These are phyloP conservation scores for Ophioninae sp. DNA, from an alignment of 2,888 invertebrate genomes.

Conservation along the genomic window DNA sequence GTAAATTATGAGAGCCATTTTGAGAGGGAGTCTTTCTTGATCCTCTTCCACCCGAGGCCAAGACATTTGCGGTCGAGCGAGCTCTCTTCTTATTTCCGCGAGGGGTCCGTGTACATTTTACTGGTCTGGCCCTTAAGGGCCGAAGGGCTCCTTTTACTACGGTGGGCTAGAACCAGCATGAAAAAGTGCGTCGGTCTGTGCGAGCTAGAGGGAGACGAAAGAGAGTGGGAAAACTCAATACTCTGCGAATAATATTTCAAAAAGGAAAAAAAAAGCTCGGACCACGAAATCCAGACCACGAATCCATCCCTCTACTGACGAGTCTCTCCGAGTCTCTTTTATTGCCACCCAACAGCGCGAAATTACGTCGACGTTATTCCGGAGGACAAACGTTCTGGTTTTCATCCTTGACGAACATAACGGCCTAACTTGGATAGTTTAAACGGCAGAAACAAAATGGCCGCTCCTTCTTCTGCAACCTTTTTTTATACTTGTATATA, in stretches of 20 bases:
- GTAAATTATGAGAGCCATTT: slow-evolving; percentile 5
- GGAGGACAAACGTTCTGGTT: slow-evolving; percentile 33
- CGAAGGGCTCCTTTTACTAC: slow-evolving; percentile 33
- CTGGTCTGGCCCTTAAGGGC: slow-evolving; percentile 51
- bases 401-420: slow-evolving; percentile 5
- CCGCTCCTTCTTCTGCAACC: too few species aligned
- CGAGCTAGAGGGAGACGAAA: not conserved
- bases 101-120: slow-evolving; percentile 44
- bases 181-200: not conserved
- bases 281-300: slow-evolving; percentile 9
- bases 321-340: slow-evolving; percentile 43
- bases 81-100: slow-evolving; percentile 34
- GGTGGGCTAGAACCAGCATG: slow-evolving; percentile 48
- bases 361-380: slow-evolving; percentile 67
- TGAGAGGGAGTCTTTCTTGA: slow-evolving; percentile 25
- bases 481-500: not conserved
- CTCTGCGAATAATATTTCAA: slow-evolving; percentile 44
- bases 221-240: slow-evolving; percentile 9
- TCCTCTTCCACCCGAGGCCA: slow-evolving; percentile 56
- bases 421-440: slow-evolving; percentile 3
- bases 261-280: slow-evolving; percentile 26
- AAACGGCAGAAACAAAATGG: not conserved
- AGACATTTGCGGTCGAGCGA: slow-evolving; percentile 60
- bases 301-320: not conserved
- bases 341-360: slow-evolving; percentile 48